These are phyloP conservation scores for Paedocypris sp. DNA, from an alignment of 2,113 vertebrate genomes.

Conservation along the genomic window DNA sequence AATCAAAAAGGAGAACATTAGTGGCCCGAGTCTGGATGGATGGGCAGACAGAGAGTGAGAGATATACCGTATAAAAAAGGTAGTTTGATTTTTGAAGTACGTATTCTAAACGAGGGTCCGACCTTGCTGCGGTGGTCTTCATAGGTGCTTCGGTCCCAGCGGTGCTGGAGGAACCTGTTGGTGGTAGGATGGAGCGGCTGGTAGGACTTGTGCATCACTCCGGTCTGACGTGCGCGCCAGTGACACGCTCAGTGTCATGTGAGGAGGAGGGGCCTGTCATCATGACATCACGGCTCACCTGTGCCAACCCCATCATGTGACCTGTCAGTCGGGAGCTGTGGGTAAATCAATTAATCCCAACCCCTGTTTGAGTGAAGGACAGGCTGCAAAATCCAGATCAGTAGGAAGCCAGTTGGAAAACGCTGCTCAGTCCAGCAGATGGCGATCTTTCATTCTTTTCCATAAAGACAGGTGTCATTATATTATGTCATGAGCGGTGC, in stretches of 20 bases:
- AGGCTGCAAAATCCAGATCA: no score
- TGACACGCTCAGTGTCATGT: no score
- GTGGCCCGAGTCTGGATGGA: neutral
- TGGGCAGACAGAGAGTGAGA: no score
- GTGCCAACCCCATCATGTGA: neutral
- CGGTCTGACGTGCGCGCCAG: no score
- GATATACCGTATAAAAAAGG: neutral
- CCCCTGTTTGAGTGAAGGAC: no score
- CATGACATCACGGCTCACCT: constrained; percentile 22
- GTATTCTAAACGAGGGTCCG: neutral
- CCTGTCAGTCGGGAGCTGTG: no score
- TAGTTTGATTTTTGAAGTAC: neutral
- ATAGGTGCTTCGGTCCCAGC: constrained; percentile 57
- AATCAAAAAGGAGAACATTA: neutral
- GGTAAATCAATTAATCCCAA: no score
- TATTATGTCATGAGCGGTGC: no score
- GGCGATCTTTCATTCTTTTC: no score
- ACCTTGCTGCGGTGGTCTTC: constrained; percentile 60
- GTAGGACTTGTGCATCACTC: constrained; percentile 58
- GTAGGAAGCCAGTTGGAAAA: no score
- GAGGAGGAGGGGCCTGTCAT: constrained; percentile 19
- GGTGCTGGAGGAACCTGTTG: constrained; percentile 60
- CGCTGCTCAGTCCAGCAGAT: no score
- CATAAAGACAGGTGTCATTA: no score
- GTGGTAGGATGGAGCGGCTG: constrained; percentile 56